Evolutionary conservation across 2,888 invertebrate species (phyloP), one percentile per base, ranked within the genome.

Genomic region (Miltochrista miniata): DNA sequence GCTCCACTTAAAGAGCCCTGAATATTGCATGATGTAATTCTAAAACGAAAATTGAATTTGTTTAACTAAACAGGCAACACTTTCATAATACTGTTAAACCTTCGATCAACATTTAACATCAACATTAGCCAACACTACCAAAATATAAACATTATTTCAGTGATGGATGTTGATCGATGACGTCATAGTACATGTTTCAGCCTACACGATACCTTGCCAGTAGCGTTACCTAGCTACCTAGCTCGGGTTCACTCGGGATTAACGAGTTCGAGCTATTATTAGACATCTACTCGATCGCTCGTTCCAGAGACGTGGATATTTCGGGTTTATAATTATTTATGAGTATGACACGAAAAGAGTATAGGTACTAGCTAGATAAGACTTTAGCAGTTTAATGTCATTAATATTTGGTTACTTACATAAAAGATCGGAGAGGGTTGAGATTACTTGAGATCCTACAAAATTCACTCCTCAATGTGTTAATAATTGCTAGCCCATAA

Each of bases 111-210:
- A 1, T 7, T 31, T n/a, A 34, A 44, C 13, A 35, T 13, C 24
- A 44, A 12, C 10, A 44, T 13, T 29, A 29, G 10, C 31, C 31
- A 45, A 34, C 12, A 39, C 24, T n/a, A 18, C 42, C 36, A 42
- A 37, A 38, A 42, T 29, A 41, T 36, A 39, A 44, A 18, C 47
- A 48, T 45, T 41, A 45, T 41, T 36, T 35, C 14, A 7, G 7
- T 48, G 53, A 53, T 53, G 53, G 48, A 53, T 53, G 31, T 18
- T 45, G 53, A 53, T 45, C 33, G 53, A 53, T 48, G 45, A 45
- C 48, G 53, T 51, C 51, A 39, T 12, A 47, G n/a, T 9, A 9
- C 42, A 47, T 34, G 46, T 43, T 47, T 40, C 33, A 14, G 45
- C 14, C 18, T 30, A 18, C n/a, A n/a, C 52, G 31, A 41, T 48